phyloP scores from a whole-genome alignment of 2,797 vertebrate genomes.

The Anguilla megastoma region DNA sequence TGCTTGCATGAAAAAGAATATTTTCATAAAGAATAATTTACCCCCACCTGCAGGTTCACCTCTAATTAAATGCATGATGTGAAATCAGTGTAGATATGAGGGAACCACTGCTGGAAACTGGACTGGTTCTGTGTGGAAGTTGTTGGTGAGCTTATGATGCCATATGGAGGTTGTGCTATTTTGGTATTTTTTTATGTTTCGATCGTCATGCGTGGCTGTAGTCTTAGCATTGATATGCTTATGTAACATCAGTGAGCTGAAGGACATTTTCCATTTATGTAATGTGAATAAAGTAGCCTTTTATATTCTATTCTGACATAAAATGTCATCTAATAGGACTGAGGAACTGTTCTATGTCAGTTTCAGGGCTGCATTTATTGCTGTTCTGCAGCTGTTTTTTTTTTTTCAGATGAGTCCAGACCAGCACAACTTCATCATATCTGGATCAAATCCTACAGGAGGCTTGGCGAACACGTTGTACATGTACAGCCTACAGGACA shows the following conservation, averaged over 20 bases:
- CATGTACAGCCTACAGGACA: background rate
- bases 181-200: background rate
- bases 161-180: background rate
- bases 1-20: background rate
- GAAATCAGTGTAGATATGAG: background rate
- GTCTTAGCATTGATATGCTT: background rate
- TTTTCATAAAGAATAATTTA: background rate
- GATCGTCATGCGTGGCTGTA: background rate
- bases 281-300: background rate
- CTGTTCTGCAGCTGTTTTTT: background rate
- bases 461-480: background rate
- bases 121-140: background rate
- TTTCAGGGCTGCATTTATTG: background rate
- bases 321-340: background rate
- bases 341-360: background rate
- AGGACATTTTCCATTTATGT: background rate
- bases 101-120: background rate
- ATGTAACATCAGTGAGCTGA: conserved; percentile 8
- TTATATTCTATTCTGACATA: background rate
- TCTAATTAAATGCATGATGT: background rate
- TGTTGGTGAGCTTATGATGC: background rate
- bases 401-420: background rate
- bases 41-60: background rate
- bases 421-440: background rate
- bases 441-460: background rate